phyloP scores from a whole-genome alignment of 2,113 vertebrate genomes.

The Progne subis region DNA sequence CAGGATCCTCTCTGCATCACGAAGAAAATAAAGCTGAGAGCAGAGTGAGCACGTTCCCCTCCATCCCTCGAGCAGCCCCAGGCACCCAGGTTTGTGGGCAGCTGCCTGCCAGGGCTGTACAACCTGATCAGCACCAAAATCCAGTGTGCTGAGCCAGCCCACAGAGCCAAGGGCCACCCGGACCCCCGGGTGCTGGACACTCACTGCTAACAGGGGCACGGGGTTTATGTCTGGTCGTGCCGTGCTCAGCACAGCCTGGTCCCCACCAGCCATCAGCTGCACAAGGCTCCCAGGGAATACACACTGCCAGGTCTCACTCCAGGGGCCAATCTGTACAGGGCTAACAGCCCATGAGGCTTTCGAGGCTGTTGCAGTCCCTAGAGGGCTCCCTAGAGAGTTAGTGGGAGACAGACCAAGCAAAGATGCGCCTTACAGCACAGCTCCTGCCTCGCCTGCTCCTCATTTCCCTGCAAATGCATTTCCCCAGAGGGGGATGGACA shows the following conservation, averaged over 20 bases:
- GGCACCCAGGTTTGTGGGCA: neutral
- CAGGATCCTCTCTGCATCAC: neutral
- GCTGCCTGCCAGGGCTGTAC: neutral
- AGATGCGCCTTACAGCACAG: neutral
- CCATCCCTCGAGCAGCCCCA: neutral
- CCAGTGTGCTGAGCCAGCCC: neutral
- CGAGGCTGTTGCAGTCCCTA: neutral
- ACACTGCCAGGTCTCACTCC: fast-evolving
- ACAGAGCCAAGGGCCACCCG: neutral
- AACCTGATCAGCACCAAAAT: neutral
- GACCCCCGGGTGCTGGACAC: neutral
- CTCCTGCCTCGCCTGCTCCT: neutral
- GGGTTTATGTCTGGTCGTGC: no score
- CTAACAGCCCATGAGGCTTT: neutral
- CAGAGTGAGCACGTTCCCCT: neutral
- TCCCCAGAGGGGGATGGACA: neutral
- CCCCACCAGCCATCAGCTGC: neutral
- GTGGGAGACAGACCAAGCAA: neutral
- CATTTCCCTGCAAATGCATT: neutral
- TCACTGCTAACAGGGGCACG: fast-evolving
- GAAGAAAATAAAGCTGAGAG: neutral
- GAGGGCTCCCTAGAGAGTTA: neutral
- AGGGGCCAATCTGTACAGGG: neutral
- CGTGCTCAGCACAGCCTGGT: neutral
- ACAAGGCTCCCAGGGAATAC: neutral